phyloP scores from a whole-genome alignment of 2,113 vertebrate species.

The Otis tarda region DNA sequence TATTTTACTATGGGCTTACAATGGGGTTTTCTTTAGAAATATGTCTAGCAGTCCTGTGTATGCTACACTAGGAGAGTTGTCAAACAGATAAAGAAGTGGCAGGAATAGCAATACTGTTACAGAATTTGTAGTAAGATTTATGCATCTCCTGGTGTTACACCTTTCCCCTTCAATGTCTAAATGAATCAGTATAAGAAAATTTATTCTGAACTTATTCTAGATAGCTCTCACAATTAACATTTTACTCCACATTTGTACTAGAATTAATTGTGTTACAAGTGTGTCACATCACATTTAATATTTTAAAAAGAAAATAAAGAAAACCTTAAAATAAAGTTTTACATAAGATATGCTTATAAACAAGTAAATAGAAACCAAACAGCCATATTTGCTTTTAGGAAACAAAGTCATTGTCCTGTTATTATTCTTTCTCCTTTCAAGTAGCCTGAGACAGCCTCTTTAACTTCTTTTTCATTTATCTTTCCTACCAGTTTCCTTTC shows the following conservation, averaged over 20 bases:
- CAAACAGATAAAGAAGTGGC: not conserved
- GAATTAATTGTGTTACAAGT: not conserved
- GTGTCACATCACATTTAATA: not conserved
- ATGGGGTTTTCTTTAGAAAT: not conserved
- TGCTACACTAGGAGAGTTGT: not conserved
- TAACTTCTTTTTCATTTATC: not conserved
- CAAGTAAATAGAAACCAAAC: not conserved
- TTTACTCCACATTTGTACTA: not conserved
- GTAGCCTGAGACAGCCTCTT: not conserved
- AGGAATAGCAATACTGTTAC: not conserved
- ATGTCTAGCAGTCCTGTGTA: not conserved
- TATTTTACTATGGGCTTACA: not conserved
- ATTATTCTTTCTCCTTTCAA: not conserved
- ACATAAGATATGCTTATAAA: not conserved
- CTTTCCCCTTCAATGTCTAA: not conserved
- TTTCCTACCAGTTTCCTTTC: not conserved
- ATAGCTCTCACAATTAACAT: not conserved
- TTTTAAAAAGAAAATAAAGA: not conserved
- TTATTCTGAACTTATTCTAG: not conserved
- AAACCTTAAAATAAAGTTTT: not conserved
- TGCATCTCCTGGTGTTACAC: not conserved
- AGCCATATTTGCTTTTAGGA: not conserved
- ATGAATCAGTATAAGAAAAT: not conserved
- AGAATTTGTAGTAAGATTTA: not conserved
- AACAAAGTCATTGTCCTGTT: not conserved